A percentile compares a stretch with the other conserved stretches of the same genome.
These are phyloP conservation scores for Rhodinocichla rosea DNA, from an alignment of 2,113 vertebrate genomes.

Conservation along the genomic window DNA sequence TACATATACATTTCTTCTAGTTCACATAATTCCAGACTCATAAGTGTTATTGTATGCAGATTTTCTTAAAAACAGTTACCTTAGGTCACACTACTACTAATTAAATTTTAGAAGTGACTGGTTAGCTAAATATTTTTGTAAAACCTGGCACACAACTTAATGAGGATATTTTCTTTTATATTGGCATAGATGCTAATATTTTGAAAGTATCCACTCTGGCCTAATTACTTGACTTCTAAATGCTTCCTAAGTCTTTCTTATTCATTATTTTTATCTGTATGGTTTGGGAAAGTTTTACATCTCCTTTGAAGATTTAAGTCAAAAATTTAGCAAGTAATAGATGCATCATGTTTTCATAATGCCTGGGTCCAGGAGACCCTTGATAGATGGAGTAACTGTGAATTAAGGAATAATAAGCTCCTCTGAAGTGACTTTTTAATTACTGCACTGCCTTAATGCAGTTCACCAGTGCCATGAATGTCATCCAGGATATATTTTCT, in stretches of 20 bases:
- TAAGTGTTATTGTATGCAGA: background rate
- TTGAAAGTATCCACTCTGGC: constrained; percentile 46
- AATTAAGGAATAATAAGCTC: constrained; percentile 66
- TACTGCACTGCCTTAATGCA: constrained; percentile 47
- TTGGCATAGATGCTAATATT: constrained; percentile 30
- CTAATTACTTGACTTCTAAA: constrained; percentile 72
- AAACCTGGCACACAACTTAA: constrained; percentile 29
- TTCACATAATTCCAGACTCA: background rate
- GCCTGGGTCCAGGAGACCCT: constrained; percentile 40
- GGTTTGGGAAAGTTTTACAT: constrained; percentile 51
- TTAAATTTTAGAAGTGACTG: constrained; percentile 20
- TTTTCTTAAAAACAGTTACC: background rate
- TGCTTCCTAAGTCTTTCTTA: constrained; percentile 57
- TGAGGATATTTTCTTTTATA: constrained; percentile 40
- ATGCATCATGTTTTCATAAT: constrained; percentile 66
- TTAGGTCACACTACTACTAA: background rate
- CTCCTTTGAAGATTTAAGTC: constrained; percentile 59
- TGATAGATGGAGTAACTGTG: constrained; percentile 65
- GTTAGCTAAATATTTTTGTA: constrained; percentile 33
- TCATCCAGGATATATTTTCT: constrained; percentile 33
- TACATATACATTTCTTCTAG: background rate
- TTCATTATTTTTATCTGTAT: constrained; percentile 59
- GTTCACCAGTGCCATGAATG: constrained; percentile 55
- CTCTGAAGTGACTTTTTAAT: constrained; percentile 73
- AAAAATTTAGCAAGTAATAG: constrained; percentile 62